These are phyloP conservation scores for Artibeus lituratus DNA, from an alignment of 2,797 vertebrate genomes.

Conservation along the genomic window DNA sequence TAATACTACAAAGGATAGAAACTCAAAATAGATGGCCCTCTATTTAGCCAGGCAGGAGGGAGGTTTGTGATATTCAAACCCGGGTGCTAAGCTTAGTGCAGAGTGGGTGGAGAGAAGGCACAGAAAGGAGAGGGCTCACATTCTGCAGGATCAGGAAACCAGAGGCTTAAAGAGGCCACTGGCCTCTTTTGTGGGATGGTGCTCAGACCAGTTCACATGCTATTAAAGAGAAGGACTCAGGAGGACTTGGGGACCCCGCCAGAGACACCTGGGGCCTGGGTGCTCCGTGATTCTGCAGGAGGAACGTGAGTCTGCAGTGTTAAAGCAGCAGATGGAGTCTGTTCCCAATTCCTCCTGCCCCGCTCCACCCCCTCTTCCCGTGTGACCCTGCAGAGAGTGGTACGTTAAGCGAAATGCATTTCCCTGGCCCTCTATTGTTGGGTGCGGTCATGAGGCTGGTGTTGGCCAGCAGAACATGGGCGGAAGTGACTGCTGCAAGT, in stretches of 20 bases:
- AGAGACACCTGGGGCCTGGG: background rate
- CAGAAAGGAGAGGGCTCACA: background rate
- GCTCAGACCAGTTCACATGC: background rate
- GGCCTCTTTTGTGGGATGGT: background rate
- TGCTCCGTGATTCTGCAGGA: background rate
- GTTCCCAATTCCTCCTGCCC: background rate
- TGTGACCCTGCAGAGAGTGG: too few relatives aligned
- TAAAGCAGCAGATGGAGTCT: too few relatives aligned
- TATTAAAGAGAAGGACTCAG: background rate
- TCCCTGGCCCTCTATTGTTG: background rate
- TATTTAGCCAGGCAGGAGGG: background rate
- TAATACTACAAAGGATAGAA: background rate
- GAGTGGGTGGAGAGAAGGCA: too few relatives aligned
- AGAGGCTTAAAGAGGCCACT: background rate
- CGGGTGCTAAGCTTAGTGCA: background rate
- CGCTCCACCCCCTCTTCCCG: accelerated
- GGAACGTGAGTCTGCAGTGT: background rate
- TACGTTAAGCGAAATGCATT: accelerated
- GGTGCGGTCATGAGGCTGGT: accelerated
- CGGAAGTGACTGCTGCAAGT: background rate
- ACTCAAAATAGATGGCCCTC: background rate
- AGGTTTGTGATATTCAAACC: background rate
- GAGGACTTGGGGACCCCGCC: background rate
- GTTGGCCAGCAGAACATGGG: accelerated
- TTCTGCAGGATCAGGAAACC: too few relatives aligned